Conservation (phyloP, 2,888 invertebrate species). For the Trissoscelio sp. region DNA sequence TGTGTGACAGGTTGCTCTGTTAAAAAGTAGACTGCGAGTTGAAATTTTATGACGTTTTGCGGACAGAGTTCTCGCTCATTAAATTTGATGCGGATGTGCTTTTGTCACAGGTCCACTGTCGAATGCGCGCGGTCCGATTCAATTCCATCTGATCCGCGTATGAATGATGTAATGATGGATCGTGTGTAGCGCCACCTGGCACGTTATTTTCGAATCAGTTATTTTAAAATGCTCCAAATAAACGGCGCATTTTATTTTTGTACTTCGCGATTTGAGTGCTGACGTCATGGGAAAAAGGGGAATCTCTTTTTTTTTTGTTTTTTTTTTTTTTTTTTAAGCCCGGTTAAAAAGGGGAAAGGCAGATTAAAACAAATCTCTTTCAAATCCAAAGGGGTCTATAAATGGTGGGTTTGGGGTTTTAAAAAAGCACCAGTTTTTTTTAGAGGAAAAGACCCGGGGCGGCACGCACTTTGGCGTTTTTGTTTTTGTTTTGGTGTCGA, state of each 20-base stretch:
- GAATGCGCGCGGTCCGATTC: not conserved
- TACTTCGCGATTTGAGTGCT: conserved; percentile 13
- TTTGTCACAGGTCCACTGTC: not conserved
- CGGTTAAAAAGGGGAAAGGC: no score
- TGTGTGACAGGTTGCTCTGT: conserved; percentile 32
- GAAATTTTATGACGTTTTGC: conserved; percentile 19
- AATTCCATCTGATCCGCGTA: conserved; percentile 26
- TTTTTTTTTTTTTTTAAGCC: not conserved
- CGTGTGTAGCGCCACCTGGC: conserved; percentile 23
- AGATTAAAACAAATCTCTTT: no score
- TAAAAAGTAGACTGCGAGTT: conserved; percentile 12
- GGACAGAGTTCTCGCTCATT: not conserved
- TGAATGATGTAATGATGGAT: conserved; percentile 29
- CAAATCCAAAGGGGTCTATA: no score
- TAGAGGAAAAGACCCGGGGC: no score
- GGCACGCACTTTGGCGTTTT: no score
- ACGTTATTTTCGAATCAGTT: conserved; percentile 11
- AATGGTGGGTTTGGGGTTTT: no score
- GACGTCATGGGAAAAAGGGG: conserved; percentile 12
- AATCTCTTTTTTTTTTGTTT: no score
- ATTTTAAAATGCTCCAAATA: conserved; percentile 43
- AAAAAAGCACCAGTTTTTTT: no score
- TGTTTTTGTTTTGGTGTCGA: no score
- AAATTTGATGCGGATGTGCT: conserved; percentile 48
- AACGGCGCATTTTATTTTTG: conserved; percentile 33